A percentile compares a stretch with the other conserved stretches of the same genome.
These are phyloP conservation scores for Sebastes iracundus DNA, from an alignment of 2,797 vertebrate species.

Conservation along the genomic window DNA sequence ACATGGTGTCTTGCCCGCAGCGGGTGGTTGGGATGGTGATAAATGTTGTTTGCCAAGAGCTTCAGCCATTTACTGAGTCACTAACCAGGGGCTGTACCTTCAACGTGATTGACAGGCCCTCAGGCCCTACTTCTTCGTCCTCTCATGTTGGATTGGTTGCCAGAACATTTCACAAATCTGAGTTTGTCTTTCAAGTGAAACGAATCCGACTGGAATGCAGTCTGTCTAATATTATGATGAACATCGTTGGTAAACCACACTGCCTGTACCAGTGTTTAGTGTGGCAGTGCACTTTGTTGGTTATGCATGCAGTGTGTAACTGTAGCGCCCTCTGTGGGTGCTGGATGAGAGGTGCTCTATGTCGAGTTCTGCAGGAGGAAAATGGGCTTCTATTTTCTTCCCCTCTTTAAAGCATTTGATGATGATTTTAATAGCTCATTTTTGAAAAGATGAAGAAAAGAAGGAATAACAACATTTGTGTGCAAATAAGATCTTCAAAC, in stretches of 20 bases:
- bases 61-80: not conserved
- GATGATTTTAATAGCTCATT: not conserved
- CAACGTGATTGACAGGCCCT: not conserved
- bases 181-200: not conserved
- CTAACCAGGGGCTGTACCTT: not conserved
- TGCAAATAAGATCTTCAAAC: not conserved
- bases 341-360: not conserved
- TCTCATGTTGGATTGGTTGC: not conserved
- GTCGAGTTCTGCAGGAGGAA: not conserved
- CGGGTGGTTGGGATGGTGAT: not conserved
- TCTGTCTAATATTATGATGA: not conserved
- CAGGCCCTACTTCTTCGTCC: not conserved
- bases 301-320: not conserved
- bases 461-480: not conserved
- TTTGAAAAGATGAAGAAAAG: not conserved
- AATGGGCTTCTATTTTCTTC: too few species aligned
- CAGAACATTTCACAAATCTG: not conserved
- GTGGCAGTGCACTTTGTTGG: not conserved
- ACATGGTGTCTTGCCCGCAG: not conserved
- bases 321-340: slow-evolving; percentile 36
- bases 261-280: not conserved
- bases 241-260: not conserved
- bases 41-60: not conserved
- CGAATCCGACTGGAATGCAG: not conserved
- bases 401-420: not conserved